phyloP scores from a whole-genome alignment of 2,797 vertebrate species.

The Champsocephalus gunnari region DNA sequence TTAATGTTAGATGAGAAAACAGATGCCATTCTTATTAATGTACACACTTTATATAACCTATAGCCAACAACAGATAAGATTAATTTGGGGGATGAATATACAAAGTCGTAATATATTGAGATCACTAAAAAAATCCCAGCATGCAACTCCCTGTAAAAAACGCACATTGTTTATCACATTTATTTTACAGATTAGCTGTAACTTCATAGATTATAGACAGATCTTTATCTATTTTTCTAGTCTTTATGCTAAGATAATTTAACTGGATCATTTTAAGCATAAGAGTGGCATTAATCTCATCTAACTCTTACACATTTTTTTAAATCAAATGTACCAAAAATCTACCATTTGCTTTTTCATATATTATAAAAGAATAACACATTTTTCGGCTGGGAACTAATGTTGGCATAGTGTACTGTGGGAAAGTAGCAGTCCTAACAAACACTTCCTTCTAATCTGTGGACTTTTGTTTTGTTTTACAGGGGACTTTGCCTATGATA shows the following conservation, averaged over 20 bases:
- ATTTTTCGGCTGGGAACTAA: neutral
- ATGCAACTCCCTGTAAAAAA: neutral
- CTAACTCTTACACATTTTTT: neutral
- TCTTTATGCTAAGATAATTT: neutral
- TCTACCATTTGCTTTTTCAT: neutral
- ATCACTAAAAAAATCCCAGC: neutral
- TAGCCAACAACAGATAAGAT: neutral
- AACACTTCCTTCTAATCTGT: neutral
- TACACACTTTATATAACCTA: neutral
- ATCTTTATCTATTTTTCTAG: neutral
- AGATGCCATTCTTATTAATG: neutral
- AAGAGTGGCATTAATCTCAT: neutral
- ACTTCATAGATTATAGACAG: too few relatives aligned
- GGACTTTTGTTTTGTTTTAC: slow-evolving; percentile 57
- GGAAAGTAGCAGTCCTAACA: neutral
- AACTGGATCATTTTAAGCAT: neutral
- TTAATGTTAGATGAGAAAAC: slow-evolving; percentile 2
- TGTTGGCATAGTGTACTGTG: neutral
- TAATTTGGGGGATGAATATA: neutral
- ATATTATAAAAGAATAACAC: neutral
- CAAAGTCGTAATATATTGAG: neutral
- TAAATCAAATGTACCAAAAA: neutral
- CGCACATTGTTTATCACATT: neutral
- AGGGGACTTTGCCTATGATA: slow-evolving; percentile 93
- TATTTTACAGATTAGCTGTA: neutral